Evolutionary conservation across 2,888 invertebrate species (phyloP), one percentile per base, ranked within the genome.

Genomic region (Mycalesis mineus): DNA sequence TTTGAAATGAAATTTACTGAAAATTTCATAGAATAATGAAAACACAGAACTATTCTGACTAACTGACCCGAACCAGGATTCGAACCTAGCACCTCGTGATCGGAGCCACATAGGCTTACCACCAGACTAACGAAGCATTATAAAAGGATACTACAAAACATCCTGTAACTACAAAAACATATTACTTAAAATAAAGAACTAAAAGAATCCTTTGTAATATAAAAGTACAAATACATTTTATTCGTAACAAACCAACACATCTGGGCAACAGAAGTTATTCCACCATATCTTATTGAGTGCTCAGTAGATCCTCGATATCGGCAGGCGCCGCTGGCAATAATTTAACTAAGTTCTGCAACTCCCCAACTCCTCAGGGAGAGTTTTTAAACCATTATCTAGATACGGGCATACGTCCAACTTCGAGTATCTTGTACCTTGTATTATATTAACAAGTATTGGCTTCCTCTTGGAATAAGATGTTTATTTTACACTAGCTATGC

Each of bases 271-370:
- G 8, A 39, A 40, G 39, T 39, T 45, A 14, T 45, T 47, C 47
- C 17, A 5, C 36, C 44, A 52, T 57, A 54, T 52, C 57, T 22
- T 42, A 57, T 48, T 45, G 60, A 52, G 37, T 44, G 51, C 60
- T 60, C 60, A 7, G 49, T 57, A 65, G 67, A 62, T 63, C 64
- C 60, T 58, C 65, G 66, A 67, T 67, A 67, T 58, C 61, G 60
- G 56, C 48, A 57, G 56, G 57, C 62, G 62, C 66, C 55, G 42
- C 28, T 17, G 52, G 63, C 62, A 65, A 65, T 67, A 66, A 67
- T 66, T 67, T 65, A 65, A 63, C 65, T 60, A 66, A 65, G 61
- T 66, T 62, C 54, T 48, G 48, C 54, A 65, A 65, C 60, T 65
- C 59, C 50, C 40, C 55, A 61, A 58, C 60, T 61, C 59, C 40